A percentile compares a stretch with the other conserved stretches of the same genome.
Evolutionary conservation across 1,140 invertebrate species (phyloP).

Genomic region (Tetramorium simillimum): DNA sequence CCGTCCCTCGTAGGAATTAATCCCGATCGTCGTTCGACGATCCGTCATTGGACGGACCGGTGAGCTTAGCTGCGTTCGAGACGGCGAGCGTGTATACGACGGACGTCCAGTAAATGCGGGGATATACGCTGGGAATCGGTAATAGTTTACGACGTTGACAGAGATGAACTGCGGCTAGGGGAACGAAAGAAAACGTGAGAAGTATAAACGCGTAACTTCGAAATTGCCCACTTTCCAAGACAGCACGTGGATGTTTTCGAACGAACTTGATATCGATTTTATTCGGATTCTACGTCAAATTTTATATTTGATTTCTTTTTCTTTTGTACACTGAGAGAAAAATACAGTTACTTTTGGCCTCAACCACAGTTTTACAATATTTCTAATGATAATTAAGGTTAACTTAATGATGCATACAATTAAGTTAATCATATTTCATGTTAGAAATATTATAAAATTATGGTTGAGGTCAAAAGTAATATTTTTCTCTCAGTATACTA

Average conservation of each 20-base stretch:
- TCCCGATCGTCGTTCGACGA: constrained; percentile 58
- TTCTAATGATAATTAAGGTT: too few relatives aligned
- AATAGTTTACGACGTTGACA: constrained; percentile 21
- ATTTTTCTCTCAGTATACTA: too few relatives aligned
- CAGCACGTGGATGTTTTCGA: background rate
- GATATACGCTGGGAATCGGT: constrained; percentile 26
- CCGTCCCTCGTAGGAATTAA: constrained; percentile 57
- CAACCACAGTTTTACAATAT: too few relatives aligned
- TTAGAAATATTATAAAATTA: too few relatives aligned
- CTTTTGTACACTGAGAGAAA: background rate
- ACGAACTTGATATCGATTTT: background rate
- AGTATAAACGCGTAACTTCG: background rate
- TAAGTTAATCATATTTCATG: too few relatives aligned
- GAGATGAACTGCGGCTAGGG: background rate
- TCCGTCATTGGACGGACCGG: constrained; percentile 45
- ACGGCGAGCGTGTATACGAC: background rate
- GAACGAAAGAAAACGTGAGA: constrained; percentile 14
- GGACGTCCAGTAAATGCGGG: background rate
- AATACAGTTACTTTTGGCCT: too few relatives aligned
- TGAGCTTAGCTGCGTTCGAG: background rate
- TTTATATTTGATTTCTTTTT: background rate
- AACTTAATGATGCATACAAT: too few relatives aligned
- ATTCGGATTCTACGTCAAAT: background rate
- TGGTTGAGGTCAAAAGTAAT: too few relatives aligned
- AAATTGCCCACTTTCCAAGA: background rate